Base-by-base conservation (phyloP, 2,113 vertebrate genomes). In the Columba livia region DNA sequence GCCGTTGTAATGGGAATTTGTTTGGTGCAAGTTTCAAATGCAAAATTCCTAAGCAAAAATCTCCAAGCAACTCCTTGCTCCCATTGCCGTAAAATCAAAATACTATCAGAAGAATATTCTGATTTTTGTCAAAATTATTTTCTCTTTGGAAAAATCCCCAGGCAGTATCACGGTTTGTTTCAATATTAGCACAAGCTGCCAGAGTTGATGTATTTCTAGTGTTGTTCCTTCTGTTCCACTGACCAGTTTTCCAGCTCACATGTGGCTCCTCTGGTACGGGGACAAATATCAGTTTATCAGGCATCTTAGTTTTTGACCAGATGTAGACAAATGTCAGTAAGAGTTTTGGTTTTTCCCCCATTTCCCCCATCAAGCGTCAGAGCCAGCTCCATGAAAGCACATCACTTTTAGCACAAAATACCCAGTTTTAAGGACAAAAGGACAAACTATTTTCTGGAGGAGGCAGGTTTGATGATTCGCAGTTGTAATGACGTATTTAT, bases 1-100 rank as follows among this genome's bases (percentile, higher is more conserved):
- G 53, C 42, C 72, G 36, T 65, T 77, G 40, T 81, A 65, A 71
- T 69, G 50, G 75, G 66, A 95, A 91, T 94, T 93, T 12, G 81
- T 90, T 90, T 86, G 80, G 72, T 91, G 83, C 79, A 82, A 73
- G 71, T 13, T 58, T 51, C 42, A 92, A 75, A 34, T 48, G 17
- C 20, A 42, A 82, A 89, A 57, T 57, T 26, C 32, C 54, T 23
- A 44, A 11, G 57, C 17, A 36, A 77, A 42, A 78, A 51, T 57
- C 18, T 26, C 24, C 17, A 40, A 74, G 34, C 23, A 67, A 31
- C 10, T 51, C n/a, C n/a, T 70, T 58, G 4, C 16, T 72, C 15
- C 6, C 2, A 2, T 47, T 89, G 53, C 79, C 4, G 36, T 28
- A 71, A 65, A 77, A 53, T 11, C 56, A 70, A 70, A 75, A 16